Percentiles rank a stretch among this genome's conserved stretches.
These are phyloP conservation scores for Oostethus manadensis DNA, from an alignment of 2,113 vertebrate genomes.

Conservation along the genomic window DNA sequence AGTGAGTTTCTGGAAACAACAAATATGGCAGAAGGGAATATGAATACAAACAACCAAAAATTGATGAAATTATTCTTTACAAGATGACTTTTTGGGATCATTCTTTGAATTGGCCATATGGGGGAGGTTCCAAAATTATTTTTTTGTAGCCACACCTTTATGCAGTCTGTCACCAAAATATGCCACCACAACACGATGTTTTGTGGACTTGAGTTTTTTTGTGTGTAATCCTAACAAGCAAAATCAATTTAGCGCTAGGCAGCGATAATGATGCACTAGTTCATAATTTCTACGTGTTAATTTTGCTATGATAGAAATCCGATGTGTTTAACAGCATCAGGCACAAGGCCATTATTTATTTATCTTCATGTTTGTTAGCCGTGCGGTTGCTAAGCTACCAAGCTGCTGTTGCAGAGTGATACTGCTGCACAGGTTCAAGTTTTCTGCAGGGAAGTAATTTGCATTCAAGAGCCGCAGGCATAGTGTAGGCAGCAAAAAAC, in stretches of 20 bases:
- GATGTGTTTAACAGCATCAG: background rate
- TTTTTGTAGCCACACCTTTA: background rate
- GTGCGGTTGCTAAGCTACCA: background rate
- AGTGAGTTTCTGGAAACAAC: background rate
- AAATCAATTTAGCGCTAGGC: no score
- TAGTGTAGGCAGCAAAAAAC: background rate
- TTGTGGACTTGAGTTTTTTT: no score
- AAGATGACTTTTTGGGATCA: no score
- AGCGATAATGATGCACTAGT: no score
- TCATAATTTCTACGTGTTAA: no score
- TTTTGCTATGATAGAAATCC: no score
- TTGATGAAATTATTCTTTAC: background rate
- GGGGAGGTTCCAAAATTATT: background rate
- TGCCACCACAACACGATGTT: no score
- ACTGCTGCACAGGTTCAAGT: background rate
- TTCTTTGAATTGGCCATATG: background rate
- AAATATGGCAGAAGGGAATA: background rate
- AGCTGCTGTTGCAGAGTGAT: background rate
- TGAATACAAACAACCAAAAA: background rate
- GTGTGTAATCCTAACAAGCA: no score
- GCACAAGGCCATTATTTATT: background rate
- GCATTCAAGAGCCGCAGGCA: background rate
- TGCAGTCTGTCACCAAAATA: no score
- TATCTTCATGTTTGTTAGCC: background rate
- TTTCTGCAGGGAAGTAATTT: background rate